Conservation (phyloP, 2,888 invertebrate genomes). For the Pandemis cinnamomeana region DNA sequence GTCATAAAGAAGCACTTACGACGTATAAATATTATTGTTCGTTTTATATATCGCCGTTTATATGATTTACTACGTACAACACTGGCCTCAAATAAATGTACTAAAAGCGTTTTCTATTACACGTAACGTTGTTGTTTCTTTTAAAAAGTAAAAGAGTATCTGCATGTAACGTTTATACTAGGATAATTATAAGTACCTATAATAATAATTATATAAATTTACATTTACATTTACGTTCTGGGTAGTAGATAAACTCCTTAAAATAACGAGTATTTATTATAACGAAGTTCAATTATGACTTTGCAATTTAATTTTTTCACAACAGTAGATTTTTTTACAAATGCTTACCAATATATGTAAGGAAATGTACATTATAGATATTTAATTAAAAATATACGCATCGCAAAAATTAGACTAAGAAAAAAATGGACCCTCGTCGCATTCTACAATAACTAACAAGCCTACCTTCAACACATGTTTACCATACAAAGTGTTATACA, state of each 20-base stretch:
- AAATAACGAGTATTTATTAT: too few species aligned
- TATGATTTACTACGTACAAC: background rate
- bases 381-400: too few species aligned
- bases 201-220: too few species aligned
- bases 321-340: too few species aligned
- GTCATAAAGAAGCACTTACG: background rate
- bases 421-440: too few species aligned
- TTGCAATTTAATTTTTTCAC: too few species aligned
- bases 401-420: too few species aligned
- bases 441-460: background rate
- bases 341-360: too few species aligned
- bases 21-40: constrained; percentile 3
- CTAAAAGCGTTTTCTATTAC: background rate
- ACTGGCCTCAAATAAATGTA: background rate
- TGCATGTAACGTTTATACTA: background rate
- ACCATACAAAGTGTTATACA: background rate
- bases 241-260: too few species aligned
- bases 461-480: background rate
- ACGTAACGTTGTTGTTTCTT: background rate
- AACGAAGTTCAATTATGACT: too few species aligned
- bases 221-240: too few species aligned
- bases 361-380: too few species aligned
- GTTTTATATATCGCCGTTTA: background rate
- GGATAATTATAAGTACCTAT: background rate
- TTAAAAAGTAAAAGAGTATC: background rate